Conservation (phyloP, 1,140 invertebrate genomes). For the Episyrphus balteatus region DNA sequence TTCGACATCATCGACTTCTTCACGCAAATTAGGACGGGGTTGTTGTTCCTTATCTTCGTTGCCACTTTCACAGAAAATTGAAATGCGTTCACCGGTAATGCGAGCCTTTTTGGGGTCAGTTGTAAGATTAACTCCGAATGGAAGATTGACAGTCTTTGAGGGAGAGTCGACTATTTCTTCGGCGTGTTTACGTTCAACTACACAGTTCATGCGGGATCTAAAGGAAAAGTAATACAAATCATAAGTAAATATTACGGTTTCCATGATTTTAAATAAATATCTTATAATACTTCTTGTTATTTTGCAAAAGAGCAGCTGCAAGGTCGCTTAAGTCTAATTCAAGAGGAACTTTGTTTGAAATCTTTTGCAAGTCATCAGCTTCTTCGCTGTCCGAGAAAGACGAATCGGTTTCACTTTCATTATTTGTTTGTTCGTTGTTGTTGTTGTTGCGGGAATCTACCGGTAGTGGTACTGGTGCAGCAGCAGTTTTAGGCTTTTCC, state of each 20-base stretch:
- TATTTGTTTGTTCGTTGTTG: constrained; percentile 13
- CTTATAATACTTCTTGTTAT: constrained; percentile 50
- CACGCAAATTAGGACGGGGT: constrained; percentile 16
- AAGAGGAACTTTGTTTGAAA: constrained; percentile 63
- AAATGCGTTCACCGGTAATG: constrained; percentile 70
- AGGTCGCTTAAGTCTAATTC: constrained; percentile 70
- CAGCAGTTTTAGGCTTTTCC: constrained; percentile 11
- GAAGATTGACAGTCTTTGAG: constrained; percentile 49
- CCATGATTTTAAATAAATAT: too few species aligned
- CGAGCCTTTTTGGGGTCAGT: constrained; percentile 61
- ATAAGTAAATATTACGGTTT: not conserved
- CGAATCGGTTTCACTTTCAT: constrained; percentile 15
- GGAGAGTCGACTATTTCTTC: constrained; percentile 70
- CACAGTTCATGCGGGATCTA: constrained; percentile 71
- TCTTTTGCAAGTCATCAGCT: constrained; percentile 45
- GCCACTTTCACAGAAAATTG: constrained; percentile 75
- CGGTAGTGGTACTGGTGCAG: too few species aligned
- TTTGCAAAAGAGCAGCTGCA: constrained; percentile 60
- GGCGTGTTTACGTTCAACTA: constrained; percentile 71
- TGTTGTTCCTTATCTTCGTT: constrained; percentile 41
- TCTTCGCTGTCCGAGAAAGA: constrained; percentile 38
- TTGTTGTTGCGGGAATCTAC: constrained; percentile 13
- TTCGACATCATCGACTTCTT: constrained; percentile 21
- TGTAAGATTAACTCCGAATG: constrained; percentile 56
- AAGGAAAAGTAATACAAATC: not conserved